phyloP scores from a whole-genome alignment of 1,140 invertebrate genomes.

The Lordiphosa mommai region DNA sequence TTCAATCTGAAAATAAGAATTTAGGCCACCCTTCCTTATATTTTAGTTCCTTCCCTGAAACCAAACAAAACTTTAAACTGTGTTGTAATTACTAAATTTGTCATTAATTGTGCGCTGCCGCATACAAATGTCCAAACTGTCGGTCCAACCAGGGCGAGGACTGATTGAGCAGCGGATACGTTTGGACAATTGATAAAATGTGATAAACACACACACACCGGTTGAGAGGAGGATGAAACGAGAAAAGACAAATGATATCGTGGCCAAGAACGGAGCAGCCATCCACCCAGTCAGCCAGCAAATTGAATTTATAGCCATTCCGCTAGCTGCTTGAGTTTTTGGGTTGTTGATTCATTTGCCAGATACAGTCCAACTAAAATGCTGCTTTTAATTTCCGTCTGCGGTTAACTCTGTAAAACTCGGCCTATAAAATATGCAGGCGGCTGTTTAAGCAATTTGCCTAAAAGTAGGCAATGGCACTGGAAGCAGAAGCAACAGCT shows the following conservation, averaged over 20 bases:
- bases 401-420: constrained; percentile 2
- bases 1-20: too few relatives aligned
- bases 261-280: constrained; percentile 18
- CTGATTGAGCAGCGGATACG: constrained; percentile 70
- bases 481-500: constrained; percentile 14
- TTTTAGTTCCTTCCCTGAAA: background rate
- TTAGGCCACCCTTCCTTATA: background rate
- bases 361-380: constrained; percentile 63
- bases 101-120: constrained; percentile 69
- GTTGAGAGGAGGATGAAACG: constrained; percentile 4
- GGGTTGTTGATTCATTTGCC: constrained; percentile 62
- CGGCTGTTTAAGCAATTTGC: constrained; percentile 58
- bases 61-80: constrained; percentile 15
- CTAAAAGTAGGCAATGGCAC: constrained; percentile 63
- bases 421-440: constrained; percentile 35
- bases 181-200: constrained; percentile 77
- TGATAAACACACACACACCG: constrained; percentile 47
- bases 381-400: constrained; percentile 71
- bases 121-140: constrained; percentile 39
- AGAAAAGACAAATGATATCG: constrained; percentile 70
- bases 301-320: constrained; percentile 72
- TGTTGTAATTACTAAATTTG: constrained; percentile 77
- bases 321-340: constrained; percentile 37
- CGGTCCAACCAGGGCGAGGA: constrained; percentile 11
- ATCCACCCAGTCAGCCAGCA: constrained; percentile 50